These are phyloP conservation scores for Cuniculus paca DNA, from an alignment of 2,797 vertebrate species.

Conservation along the genomic window DNA sequence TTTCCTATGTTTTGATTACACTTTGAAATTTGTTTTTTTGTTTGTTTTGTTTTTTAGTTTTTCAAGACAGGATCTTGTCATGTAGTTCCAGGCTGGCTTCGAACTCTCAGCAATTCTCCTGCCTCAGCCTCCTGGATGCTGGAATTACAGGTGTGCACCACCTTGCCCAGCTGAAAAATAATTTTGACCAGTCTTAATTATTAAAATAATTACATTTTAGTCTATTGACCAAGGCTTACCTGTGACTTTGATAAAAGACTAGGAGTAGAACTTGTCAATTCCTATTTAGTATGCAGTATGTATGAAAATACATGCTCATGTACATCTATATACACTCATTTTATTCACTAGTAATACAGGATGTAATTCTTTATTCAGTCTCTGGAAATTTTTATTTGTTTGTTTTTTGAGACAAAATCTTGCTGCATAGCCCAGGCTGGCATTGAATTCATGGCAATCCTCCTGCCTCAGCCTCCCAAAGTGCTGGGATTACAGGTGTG, in stretches of 20 bases:
- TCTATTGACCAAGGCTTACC: background rate
- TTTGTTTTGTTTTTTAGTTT: background rate
- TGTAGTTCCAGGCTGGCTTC: background rate
- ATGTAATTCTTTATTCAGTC: constrained; percentile 6
- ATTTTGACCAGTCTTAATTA: constrained; percentile 19
- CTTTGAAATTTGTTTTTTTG: constrained; percentile 40
- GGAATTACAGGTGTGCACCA: background rate
- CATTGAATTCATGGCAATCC: background rate
- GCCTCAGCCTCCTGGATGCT: background rate
- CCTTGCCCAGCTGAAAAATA: background rate
- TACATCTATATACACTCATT: background rate
- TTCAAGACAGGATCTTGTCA: background rate
- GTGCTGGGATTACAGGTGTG: background rate
- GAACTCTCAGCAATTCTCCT: background rate
- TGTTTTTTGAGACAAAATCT: background rate
- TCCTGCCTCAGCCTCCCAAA: background rate
- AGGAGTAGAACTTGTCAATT: background rate
- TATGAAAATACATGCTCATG: background rate
- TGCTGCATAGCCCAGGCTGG: background rate
- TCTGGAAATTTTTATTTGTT: background rate
- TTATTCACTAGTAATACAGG: background rate
- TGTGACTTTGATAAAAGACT: constrained; percentile 53
- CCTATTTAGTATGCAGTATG: constrained; percentile 15
- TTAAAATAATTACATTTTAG: constrained; percentile 43
- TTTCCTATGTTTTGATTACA: background rate